Evolutionary conservation across 2,888 invertebrate species (phyloP).

Genomic region (Sericinus montela): DNA sequence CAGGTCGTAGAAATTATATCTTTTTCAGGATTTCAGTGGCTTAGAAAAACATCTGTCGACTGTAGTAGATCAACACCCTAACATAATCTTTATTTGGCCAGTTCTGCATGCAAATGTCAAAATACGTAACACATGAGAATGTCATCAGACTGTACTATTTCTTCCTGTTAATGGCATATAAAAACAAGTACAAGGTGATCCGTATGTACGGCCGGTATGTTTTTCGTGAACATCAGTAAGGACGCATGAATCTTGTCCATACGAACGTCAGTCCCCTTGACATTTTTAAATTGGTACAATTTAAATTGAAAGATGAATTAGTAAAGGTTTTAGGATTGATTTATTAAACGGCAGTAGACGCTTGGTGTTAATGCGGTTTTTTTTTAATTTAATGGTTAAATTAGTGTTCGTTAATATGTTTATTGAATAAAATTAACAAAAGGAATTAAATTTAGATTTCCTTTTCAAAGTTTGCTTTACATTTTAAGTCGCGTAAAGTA

Average conservation of each 20-base stretch:
- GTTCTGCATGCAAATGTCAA: slow-evolving; percentile 3
- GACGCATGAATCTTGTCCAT: background rate
- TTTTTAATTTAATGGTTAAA: background rate
- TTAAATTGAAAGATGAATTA: slow-evolving; percentile 14
- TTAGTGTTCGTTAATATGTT: background rate
- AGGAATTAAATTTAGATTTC: no score
- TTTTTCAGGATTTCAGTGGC: no score
- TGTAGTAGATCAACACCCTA: background rate
- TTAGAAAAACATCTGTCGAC: background rate
- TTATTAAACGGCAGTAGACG: background rate
- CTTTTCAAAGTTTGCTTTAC: no score
- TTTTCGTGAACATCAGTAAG: slow-evolving; percentile 9
- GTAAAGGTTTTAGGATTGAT: background rate
- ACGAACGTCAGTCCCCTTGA: slow-evolving; percentile 19
- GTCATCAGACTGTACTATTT: slow-evolving; percentile 19
- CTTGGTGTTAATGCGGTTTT: background rate
- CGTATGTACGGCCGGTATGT: slow-evolving; percentile 2
- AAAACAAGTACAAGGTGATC: slow-evolving; percentile 20
- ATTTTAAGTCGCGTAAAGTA: no score
- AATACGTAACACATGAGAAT: slow-evolving; percentile 17
- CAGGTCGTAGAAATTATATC: no score
- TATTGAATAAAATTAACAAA: no score
- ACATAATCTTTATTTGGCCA: background rate
- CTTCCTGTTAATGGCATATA: slow-evolving; percentile 20
- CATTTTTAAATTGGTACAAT: slow-evolving; percentile 20